phyloP scores from a whole-genome alignment of 2,888 invertebrate species.

The Notocelia uddmanniana region DNA sequence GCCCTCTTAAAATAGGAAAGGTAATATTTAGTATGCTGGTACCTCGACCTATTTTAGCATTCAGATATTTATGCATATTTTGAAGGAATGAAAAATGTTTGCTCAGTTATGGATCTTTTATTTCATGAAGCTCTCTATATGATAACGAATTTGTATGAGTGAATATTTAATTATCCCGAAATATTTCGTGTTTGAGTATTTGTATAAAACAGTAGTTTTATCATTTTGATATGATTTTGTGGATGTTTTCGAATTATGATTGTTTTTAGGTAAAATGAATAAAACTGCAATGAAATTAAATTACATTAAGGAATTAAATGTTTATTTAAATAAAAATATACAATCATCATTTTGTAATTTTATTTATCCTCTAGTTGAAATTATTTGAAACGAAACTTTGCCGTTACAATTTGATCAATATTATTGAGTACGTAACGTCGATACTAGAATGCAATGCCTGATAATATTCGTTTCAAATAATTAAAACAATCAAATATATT shows the following conservation, averaged over 20 bases:
- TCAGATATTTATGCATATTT: not conserved
- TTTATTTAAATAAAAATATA: conserved; percentile 47
- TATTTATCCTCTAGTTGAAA: conserved; percentile 11
- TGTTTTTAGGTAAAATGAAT: conserved; percentile 29
- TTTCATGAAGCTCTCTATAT: conserved; percentile 35
- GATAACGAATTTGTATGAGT: conserved; percentile 27
- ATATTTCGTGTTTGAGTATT: conserved; percentile 16
- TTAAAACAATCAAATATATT: not conserved
- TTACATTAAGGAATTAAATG: conserved; percentile 36
- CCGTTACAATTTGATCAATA: not conserved
- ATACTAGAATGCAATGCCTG: no score
- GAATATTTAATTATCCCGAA: not conserved
- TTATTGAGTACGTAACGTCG: not conserved
- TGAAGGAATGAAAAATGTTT: conserved; percentile 18
- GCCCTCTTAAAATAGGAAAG: no score
- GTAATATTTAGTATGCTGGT: not conserved
- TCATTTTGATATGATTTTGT: conserved; percentile 47
- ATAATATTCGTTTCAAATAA: not conserved
- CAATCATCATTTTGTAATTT: conserved; percentile 39
- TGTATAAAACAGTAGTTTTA: conserved; percentile 50
- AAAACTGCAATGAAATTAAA: conserved; percentile 44
- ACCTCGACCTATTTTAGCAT: conserved; percentile 38
- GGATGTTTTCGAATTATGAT: conserved; percentile 39
- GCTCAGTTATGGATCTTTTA: conserved; percentile 41
- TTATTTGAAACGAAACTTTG: not conserved